Conservation (phyloP, 2,888 invertebrate species). For the Aquatica leii region DNA sequence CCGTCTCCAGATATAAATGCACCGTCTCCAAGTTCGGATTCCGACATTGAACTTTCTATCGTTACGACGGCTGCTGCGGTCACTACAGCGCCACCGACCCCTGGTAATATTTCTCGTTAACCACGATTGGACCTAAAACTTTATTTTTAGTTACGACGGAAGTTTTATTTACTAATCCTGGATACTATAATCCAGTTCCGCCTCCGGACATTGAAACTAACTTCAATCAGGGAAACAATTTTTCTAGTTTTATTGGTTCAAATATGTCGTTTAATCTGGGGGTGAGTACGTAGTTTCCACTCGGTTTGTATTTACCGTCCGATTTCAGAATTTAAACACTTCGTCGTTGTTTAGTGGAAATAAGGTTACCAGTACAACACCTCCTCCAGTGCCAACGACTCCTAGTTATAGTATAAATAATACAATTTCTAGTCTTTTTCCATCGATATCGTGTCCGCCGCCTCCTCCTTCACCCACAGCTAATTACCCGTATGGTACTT, state of each 20-base stretch:
- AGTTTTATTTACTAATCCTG: constrained; percentile 52
- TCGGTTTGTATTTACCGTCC: not conserved
- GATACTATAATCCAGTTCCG: constrained; percentile 63
- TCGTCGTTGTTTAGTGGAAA: constrained; percentile 31
- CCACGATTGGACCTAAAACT: not conserved
- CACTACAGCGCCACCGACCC: not conserved
- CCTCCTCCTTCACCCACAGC: constrained; percentile 53
- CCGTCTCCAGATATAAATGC: constrained; percentile 75
- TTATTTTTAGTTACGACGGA: not conserved
- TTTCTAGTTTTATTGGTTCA: constrained; percentile 71
- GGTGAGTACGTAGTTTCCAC: constrained; percentile 42
- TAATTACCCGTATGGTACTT: constrained; percentile 32
- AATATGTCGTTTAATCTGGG: constrained; percentile 68
- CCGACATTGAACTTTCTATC: constrained; percentile 78
- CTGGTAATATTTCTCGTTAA: not conserved
- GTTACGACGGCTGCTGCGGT: not conserved
- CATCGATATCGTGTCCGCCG: constrained; percentile 62
- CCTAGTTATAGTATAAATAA: constrained; percentile 18
- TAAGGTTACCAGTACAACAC: constrained; percentile 8
- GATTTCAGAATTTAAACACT: constrained; percentile 33
- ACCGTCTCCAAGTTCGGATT: constrained; percentile 83
- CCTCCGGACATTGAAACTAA: constrained; percentile 43
- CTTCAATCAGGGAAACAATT: constrained; percentile 62
- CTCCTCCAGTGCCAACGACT: constrained; percentile 21
- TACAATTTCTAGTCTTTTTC: constrained; percentile 48